Base-by-base conservation (phyloP, 1,140 invertebrate species). In the Drosophila sucinea region DNA sequence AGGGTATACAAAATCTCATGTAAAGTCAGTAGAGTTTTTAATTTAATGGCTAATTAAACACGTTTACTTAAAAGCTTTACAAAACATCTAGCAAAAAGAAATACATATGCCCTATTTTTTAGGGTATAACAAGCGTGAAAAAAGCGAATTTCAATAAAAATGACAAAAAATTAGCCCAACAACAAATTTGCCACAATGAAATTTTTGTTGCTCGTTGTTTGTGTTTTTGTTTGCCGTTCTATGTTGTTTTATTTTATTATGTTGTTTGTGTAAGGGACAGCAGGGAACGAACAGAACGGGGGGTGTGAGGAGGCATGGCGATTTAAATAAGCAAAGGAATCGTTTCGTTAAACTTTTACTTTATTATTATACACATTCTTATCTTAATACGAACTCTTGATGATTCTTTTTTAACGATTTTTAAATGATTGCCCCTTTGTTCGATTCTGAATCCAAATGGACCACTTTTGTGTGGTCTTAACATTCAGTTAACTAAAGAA, bases 111-210 rank as follows among this genome's bases (percentile, higher is more conserved):
- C 23, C 23, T 0, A 51, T 2, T 51, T 27, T 23, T 51, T 51
- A 27, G 58, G 6, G 60, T 47, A 35, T 55, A 41, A 11, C 8
- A 51, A 3, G 69, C 32, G 40, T 51, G 41, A 66, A 56, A 29
- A 17, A 66, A 44, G 8, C 17, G 25, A 41, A 35, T 51, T 51
- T 25, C 44, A 51, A 55, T n/a, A 47, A 11, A 38, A 47, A 54
- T 60, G 62, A 44, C 67, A 77, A 72, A 61, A 71, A 76, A 74
- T 74, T 74, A 73, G 72, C 70, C 73, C 44, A 70, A 63, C n/a
- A 64, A 63, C 70, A 74, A 71, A 81, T 72, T 74, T 75, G 57
- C 44, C 60, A 71, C 70, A 77, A 78, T 54, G 68, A 51, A 66
- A 77, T 67, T 67, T 69, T 5, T 54, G 55, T 60, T 55, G 62